phyloP scores from a whole-genome alignment of 2,888 invertebrate genomes.

The Pheosia tremula region DNA sequence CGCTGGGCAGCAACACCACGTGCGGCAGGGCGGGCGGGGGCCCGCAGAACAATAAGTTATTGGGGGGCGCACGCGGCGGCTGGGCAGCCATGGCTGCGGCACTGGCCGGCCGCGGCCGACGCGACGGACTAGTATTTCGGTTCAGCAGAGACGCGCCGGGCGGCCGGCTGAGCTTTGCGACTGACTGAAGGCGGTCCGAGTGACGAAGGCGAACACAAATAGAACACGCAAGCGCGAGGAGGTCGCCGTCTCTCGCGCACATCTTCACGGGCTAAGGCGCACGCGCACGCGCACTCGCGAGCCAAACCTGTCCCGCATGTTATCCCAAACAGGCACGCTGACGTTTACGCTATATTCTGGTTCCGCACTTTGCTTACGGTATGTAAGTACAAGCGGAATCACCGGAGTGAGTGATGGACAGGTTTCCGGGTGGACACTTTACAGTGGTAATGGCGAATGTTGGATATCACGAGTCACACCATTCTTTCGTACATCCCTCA shows the following conservation, averaged over 20 bases:
- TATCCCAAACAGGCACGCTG: conserved; percentile 75
- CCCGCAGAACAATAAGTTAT: conserved; percentile 79
- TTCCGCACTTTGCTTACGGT: conserved; percentile 73
- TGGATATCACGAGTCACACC: conserved; percentile 60
- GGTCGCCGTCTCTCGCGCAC: conserved; percentile 83
- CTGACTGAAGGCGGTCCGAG: conserved; percentile 82
- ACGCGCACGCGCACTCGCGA: conserved; percentile 77
- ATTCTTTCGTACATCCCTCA: conserved; percentile 57
- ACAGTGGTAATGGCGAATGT: conserved; percentile 57
- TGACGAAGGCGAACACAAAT: conserved; percentile 84
- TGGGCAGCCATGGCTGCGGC: conserved; percentile 79
- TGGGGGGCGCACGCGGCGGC: conserved; percentile 77
- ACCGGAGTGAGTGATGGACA: conserved; percentile 50
- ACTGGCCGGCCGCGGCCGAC: conserved; percentile 67
- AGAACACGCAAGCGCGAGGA: conserved; percentile 83
- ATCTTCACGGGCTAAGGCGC: conserved; percentile 83
- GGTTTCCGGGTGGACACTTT: conserved; percentile 77
- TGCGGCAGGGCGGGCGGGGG: conserved; percentile 78
- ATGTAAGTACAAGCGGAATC: conserved; percentile 36
- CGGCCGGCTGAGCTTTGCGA: conserved; percentile 80
- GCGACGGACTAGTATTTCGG: conserved; percentile 66
- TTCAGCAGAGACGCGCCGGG: conserved; percentile 76
- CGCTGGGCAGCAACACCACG: conserved; percentile 80
- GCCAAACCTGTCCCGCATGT: conserved; percentile 79
- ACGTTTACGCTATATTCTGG: conserved; percentile 77